Evolutionary conservation across 2,888 invertebrate species (phyloP).

Genomic region (Ochropleura leucogaster): DNA sequence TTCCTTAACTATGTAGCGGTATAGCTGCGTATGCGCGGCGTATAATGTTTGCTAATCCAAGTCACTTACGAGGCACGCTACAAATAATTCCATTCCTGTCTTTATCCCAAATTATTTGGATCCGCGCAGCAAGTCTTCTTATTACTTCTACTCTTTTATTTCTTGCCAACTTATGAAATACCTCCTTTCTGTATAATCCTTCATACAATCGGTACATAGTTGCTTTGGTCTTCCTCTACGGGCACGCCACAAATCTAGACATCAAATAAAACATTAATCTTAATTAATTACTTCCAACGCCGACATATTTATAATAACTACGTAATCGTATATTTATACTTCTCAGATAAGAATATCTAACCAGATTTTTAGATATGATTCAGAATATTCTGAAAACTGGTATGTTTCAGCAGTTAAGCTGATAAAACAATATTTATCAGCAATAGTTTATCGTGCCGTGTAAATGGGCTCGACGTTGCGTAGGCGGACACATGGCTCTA

Average conservation of each 20-base stretch:
- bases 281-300: neutral
- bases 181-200: too few relatives aligned
- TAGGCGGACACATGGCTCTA: constrained; percentile 41
- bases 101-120: too few relatives aligned
- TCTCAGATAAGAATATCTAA: constrained; percentile 2
- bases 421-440: constrained; percentile 45
- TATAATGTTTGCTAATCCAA: neutral
- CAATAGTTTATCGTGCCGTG: constrained; percentile 40
- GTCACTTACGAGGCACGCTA: neutral
- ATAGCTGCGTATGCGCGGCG: neutral
- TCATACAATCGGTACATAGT: too few relatives aligned
- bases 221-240: too few relatives aligned
- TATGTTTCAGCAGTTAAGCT: constrained; percentile 8
- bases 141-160: too few relatives aligned
- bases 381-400: constrained; percentile 31
- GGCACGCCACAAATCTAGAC: neutral
- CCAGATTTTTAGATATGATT: constrained; percentile 17
- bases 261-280: constrained; percentile 3
- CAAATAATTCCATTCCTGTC: too few relatives aligned
- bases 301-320: neutral
- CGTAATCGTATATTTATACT: constrained; percentile 9
- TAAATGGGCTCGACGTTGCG: constrained; percentile 43
- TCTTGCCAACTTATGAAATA: too few relatives aligned
- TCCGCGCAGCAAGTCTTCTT: too few relatives aligned
- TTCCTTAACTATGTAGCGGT: neutral